Evolutionary conservation across 2,797 vertebrate genomes (phyloP).

Genomic region (Allobates femoralis): DNA sequence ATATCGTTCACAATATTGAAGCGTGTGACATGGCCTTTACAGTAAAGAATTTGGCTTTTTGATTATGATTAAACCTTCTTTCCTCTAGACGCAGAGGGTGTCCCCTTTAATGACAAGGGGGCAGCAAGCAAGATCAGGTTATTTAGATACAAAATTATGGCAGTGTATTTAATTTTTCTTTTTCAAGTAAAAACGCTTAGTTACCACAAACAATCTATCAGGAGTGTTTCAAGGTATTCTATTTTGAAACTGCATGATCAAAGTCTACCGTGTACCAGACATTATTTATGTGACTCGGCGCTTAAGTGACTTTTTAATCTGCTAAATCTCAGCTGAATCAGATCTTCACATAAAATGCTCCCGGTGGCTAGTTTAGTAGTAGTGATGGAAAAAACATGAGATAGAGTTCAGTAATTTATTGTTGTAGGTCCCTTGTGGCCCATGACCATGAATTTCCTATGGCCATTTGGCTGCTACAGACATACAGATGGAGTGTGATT

Average conservation of each 20-base stretch:
- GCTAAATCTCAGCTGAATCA: neutral
- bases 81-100: too few relatives aligned
- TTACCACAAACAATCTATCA: neutral
- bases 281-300: neutral
- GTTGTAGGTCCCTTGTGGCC: neutral
- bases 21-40: too few relatives aligned
- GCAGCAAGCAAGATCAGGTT: neutral
- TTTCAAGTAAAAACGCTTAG: neutral
- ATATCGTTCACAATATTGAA: too few relatives aligned
- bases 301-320: constrained; percentile 5
- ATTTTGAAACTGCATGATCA: neutral
- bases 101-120: neutral
- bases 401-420: neutral
- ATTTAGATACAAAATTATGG: neutral
- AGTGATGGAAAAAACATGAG: neutral
- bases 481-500: neutral
- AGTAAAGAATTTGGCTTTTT: too few relatives aligned
- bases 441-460: constrained; percentile 14
- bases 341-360: neutral
- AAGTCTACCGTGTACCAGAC: neutral
- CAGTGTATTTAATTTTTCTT: neutral
- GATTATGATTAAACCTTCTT: too few relatives aligned
- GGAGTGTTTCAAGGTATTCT: neutral
- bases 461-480: neutral
- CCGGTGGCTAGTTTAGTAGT: neutral